Percentiles rank a stretch among this genome's conserved stretches.
These are phyloP conservation scores for Botia kubotai DNA, from an alignment of 2,797 vertebrate species.

Conservation along the genomic window DNA sequence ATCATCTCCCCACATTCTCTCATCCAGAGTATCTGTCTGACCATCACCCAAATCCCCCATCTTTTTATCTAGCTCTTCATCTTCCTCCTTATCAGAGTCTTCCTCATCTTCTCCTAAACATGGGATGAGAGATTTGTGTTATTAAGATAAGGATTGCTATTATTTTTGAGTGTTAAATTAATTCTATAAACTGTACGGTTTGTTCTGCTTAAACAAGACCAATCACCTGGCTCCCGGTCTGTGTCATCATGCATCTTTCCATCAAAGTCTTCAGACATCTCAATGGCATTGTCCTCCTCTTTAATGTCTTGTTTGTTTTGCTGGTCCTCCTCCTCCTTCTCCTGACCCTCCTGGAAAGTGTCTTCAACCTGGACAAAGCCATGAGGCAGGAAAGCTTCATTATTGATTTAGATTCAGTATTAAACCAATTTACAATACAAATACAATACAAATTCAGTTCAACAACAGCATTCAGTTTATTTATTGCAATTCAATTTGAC, in stretches of 20 bases:
- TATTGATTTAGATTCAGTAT: background rate
- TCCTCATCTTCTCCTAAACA: slow-evolving; percentile 80
- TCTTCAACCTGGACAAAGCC: slow-evolving; percentile 88
- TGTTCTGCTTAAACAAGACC: background rate
- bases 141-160: background rate
- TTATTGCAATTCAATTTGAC: background rate
- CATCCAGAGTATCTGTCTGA: slow-evolving; percentile 91
- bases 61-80: slow-evolving; percentile 92
- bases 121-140: background rate
- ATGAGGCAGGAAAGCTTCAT: background rate
- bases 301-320: slow-evolving; percentile 86
- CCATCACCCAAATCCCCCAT: slow-evolving; percentile 93
- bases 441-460: background rate
- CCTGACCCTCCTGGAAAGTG: slow-evolving; percentile 85
- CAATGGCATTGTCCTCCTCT: slow-evolving; percentile 93
- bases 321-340: slow-evolving; percentile 85
- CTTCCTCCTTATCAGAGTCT: slow-evolving; percentile 83
- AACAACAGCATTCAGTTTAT: background rate
- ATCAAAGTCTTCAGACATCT: slow-evolving; percentile 98
- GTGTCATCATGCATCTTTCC: slow-evolving; percentile 92
- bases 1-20: slow-evolving; percentile 95
- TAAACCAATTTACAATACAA: background rate
- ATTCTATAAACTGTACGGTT: background rate
- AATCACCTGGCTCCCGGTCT: slow-evolving; percentile 82
- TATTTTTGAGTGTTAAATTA: background rate